A percentile compares a stretch with the other conserved stretches of the same genome.
phyloP scores from a whole-genome alignment of 2,113 vertebrate genomes.

The Platichthys stellatus region DNA sequence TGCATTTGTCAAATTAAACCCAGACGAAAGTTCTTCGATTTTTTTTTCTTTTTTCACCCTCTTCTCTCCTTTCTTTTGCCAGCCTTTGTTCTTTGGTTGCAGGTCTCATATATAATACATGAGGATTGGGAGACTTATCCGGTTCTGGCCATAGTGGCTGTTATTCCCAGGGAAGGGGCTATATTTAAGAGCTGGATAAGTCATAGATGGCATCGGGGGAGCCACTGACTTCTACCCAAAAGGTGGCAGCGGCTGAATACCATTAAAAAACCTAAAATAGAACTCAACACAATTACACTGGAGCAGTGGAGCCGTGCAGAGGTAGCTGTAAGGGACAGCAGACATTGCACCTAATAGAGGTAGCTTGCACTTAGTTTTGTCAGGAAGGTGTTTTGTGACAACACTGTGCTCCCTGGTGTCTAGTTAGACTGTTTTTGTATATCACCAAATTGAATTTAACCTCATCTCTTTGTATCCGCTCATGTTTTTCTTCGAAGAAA shows the following conservation, averaged over 20 bases:
- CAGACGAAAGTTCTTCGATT: conserved; percentile 63
- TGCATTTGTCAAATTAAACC: conserved; percentile 75
- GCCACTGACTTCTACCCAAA: conserved; percentile 60
- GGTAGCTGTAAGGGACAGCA: conserved; percentile 23
- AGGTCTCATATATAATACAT: conserved; percentile 80
- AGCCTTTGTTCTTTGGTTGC: conserved; percentile 80
- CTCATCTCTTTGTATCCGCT: conserved; percentile 3
- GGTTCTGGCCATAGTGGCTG: conserved; percentile 54
- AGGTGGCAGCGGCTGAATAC: conserved; percentile 63
- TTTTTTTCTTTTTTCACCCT: not conserved
- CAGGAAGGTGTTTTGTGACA: conserved; percentile 25
- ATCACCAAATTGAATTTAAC: conserved; percentile 10
- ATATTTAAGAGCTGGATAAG: conserved; percentile 74
- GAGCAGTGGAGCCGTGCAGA: not conserved
- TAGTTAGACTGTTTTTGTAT: conserved; percentile 43
- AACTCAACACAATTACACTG: conserved; percentile 47
- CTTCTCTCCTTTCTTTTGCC: conserved; percentile 60
- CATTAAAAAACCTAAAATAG: conserved; percentile 65
- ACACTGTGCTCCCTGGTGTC: conserved; percentile 33
- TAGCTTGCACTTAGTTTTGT: conserved; percentile 37
- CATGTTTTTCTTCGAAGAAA: not conserved
- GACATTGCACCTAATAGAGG: conserved; percentile 26
- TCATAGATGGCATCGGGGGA: conserved; percentile 64
- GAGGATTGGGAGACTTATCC: conserved; percentile 74
- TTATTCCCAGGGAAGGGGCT: conserved; percentile 73